Conservation (phyloP, 1,140 invertebrate genomes). For the Doryteuthis pealeii region DNA sequence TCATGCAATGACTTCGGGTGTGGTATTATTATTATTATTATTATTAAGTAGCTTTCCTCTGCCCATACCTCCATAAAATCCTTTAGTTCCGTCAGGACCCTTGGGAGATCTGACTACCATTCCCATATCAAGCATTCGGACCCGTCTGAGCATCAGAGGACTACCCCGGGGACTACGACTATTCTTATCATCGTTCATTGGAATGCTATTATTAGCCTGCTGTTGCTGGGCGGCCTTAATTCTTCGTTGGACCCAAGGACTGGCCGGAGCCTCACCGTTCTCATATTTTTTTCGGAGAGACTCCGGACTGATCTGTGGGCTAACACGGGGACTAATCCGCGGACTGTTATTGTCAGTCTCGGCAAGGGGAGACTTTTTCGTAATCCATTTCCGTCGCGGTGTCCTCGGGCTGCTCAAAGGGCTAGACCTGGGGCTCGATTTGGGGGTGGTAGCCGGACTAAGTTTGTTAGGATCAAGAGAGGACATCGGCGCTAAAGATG, state of each 20-base stretch:
- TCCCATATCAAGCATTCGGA: slow-evolving; percentile 58
- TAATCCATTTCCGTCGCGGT: slow-evolving; percentile 33
- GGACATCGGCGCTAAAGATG: slow-evolving; percentile 18
- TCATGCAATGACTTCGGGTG: background rate
- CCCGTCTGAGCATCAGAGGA: slow-evolving; percentile 37
- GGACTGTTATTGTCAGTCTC: slow-evolving; percentile 32
- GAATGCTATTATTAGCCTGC: slow-evolving; percentile 36
- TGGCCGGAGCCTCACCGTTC: slow-evolving; percentile 45
- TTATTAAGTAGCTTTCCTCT: slow-evolving; percentile 49
- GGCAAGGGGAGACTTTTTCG: slow-evolving; percentile 49
- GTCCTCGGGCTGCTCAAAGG: slow-evolving; percentile 49
- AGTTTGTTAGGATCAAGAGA: slow-evolving; percentile 25
- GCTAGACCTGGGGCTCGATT: slow-evolving; percentile 47
- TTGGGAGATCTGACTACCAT: slow-evolving; percentile 76
- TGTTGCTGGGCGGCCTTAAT: slow-evolving; percentile 53
- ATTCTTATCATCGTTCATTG: slow-evolving; percentile 13
- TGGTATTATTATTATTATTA: slow-evolving; percentile 25
- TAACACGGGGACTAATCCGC: slow-evolving; percentile 35
- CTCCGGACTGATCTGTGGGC: slow-evolving; percentile 55
- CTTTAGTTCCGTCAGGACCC: slow-evolving; percentile 81
- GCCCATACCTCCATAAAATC: slow-evolving; percentile 65
- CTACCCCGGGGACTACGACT: slow-evolving; percentile 36
- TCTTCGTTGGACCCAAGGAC: slow-evolving; percentile 64
- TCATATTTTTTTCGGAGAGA: slow-evolving; percentile 33
- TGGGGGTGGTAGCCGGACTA: slow-evolving; percentile 37